Evolutionary conservation across 2,797 vertebrate species (phyloP).

Genomic region (Megalops cyprinoides): DNA sequence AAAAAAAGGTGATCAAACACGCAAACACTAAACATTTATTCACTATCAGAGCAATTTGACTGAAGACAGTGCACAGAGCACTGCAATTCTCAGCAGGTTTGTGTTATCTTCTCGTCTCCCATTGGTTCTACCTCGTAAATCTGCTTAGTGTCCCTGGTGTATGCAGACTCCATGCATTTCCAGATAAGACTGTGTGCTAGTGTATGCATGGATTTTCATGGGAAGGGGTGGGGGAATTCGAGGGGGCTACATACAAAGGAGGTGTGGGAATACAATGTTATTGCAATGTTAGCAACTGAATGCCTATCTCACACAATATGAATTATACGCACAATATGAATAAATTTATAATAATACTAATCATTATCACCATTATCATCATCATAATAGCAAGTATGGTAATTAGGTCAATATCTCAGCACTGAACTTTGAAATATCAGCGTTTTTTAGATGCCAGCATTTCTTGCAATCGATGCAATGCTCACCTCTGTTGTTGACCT

Average conservation of each 20-base stretch:
- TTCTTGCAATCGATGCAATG: too few relatives aligned
- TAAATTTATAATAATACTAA: too few relatives aligned
- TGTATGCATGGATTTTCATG: not conserved
- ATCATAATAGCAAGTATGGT: too few relatives aligned
- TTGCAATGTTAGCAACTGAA: not conserved
- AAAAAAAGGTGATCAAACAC: not conserved
- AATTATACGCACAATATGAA: not conserved
- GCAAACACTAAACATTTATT: not conserved
- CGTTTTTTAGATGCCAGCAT: too few relatives aligned
- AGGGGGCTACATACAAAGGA: not conserved
- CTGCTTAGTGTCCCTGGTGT: not conserved
- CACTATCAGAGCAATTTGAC: not conserved
- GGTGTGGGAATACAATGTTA: not conserved
- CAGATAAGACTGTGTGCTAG: not conserved
- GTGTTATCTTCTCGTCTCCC: not conserved
- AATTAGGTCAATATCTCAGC: too few relatives aligned
- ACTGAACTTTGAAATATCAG: too few relatives aligned
- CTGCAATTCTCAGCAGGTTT: not conserved
- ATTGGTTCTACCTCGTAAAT: not conserved
- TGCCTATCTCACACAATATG: not conserved
- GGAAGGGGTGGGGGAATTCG: not conserved
- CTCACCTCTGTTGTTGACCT: slow-evolving; percentile 84
- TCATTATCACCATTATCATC: too few relatives aligned
- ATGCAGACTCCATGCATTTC: not conserved
- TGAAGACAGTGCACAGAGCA: not conserved